Conservation (phyloP, 2,113 vertebrate genomes). For the Elachura formosa region DNA sequence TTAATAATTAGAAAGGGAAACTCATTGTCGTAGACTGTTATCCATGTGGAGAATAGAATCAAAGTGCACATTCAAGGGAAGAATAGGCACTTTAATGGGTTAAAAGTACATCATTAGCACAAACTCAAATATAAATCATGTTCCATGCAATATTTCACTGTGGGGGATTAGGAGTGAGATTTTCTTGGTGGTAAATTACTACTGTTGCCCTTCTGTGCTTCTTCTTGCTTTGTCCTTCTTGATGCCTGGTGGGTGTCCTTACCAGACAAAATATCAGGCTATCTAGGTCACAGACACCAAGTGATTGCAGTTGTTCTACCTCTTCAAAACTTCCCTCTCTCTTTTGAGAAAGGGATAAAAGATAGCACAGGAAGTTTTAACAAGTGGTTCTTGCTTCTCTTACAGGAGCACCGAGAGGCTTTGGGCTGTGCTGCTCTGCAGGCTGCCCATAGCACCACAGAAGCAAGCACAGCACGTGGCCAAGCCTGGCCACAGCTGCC, state of each 20-base stretch:
- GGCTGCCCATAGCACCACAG: neutral
- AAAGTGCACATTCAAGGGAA: neutral
- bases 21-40: neutral
- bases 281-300: neutral
- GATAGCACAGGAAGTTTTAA: neutral
- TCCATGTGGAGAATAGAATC: neutral
- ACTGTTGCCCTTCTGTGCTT: neutral
- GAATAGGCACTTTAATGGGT: neutral
- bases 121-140: neutral
- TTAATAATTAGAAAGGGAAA: neutral
- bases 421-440: accelerated
- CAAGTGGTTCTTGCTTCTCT: neutral
- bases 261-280: neutral
- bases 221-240: neutral
- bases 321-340: neutral
- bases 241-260: neutral
- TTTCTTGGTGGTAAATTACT: neutral
- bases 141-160: neutral
- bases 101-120: neutral
- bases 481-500: neutral
- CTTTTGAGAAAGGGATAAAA: neutral
- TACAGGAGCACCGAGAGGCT: neutral
- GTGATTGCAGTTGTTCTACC: neutral
- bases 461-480: accelerated
- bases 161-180: neutral